Base-by-base conservation (phyloP, 2,888 invertebrate genomes). In the Polydrusus pterygomalis region DNA sequence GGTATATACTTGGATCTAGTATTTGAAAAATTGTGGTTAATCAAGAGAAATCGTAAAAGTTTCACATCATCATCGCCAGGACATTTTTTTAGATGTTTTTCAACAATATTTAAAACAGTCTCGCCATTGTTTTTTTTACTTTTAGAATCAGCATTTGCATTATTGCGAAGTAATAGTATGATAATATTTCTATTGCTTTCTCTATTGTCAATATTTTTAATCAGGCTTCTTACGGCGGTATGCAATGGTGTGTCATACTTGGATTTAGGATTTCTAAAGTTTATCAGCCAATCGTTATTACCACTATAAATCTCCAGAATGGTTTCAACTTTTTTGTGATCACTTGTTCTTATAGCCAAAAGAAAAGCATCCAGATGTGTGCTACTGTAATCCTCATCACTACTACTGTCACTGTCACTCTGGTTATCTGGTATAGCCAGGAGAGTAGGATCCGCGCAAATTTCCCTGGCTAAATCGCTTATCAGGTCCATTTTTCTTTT, bases 161-260 rank as follows among this genome's bases (percentile, higher is more conserved):
- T 43, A 13, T 43, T 11, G 1, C 3, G 0, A 11, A 43, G 43
- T 43, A 43, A 43, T 43, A 43, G 3, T n/a, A 3, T 5, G 6
- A 43, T 13, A 43, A 43, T 43, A 1, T 13, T 43, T n/a, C 9
- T 13, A 43, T 43, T 43, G n/a, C 2, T 13, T 13, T 43, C 43
- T 43, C 10, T 7, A 43, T 43, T n/a, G 43, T 43, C n/a, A 13
- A 6, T 43, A 43, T 43, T 43, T 13, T 43, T 43, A 43, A 43
- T 43, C 17, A 17, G 8, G 6, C 17, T 5, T 38, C 34, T 62
- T 7, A 62, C 18, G 0, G 18, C 62, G 10, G 8, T 43, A 15
- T 62, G 62, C 15, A 62, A 40, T 5, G 62, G 62, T 18, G 40
- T 40, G n/a, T 18, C 40, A 11, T 9, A 30, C 2, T 62, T 62